Evolutionary conservation across 1,140 invertebrate genomes (phyloP).

Genomic region (Meloidogyne hapla): DNA sequence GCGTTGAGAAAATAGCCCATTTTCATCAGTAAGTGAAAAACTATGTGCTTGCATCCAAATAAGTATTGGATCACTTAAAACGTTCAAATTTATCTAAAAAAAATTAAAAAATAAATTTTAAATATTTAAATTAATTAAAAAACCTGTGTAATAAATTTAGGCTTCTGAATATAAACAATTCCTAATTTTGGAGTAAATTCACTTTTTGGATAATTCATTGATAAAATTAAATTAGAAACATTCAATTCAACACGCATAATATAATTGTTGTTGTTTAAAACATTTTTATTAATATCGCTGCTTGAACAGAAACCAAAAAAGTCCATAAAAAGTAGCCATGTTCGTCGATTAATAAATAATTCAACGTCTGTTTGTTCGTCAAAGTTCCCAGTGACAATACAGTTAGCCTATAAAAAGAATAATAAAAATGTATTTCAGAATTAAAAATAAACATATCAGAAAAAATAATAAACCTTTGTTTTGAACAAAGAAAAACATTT

Average conservation of each 20-base stretch:
- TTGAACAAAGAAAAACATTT: no score
- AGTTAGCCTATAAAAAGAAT: slow-evolving; percentile 36
- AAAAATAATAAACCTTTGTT: no score
- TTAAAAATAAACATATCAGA: no score
- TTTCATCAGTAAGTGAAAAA: slow-evolving; percentile 38
- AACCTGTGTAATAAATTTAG: slow-evolving; percentile 18
- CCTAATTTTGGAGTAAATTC: slow-evolving; percentile 23
- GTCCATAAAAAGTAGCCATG: slow-evolving; percentile 37
- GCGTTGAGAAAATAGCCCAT: slow-evolving; percentile 31
- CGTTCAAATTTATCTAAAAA: slow-evolving; percentile 32
- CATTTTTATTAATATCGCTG: background rate
- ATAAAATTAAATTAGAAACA: background rate
- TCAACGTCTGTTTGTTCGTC: slow-evolving; percentile 64
- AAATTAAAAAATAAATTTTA: slow-evolving; percentile 6
- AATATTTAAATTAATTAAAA: no score
- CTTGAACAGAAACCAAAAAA: slow-evolving; percentile 33
- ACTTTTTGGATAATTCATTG: slow-evolving; percentile 31
- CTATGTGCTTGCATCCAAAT: slow-evolving; percentile 26
- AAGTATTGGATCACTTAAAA: slow-evolving; percentile 38
- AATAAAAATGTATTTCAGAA: background rate
- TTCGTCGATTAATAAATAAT: slow-evolving; percentile 37
- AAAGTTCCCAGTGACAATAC: slow-evolving; percentile 42
- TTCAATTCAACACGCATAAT: background rate
- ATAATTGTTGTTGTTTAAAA: slow-evolving; percentile 1
- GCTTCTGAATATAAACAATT: background rate